Percentiles rank a stretch among this genome's conserved stretches.
phyloP scores from a whole-genome alignment of 2,113 vertebrate species.

The Pogonocichla stellata region DNA sequence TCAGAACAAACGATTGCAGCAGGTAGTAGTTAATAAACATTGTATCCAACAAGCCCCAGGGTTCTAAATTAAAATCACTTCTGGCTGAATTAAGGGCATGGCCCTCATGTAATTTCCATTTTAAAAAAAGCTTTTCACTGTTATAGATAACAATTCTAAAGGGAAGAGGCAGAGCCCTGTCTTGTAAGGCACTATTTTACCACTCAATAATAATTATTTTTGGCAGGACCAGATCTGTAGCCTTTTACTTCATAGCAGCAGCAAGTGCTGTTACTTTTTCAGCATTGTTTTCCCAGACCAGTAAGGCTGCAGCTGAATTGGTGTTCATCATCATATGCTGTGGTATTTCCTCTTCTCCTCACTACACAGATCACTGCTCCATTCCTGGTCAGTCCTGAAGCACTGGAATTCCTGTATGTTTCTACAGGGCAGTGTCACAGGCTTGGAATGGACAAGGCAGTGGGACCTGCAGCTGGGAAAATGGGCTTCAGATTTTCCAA shows the following conservation, averaged over 20 bases:
- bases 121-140: background rate
- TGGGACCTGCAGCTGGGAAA: background rate
- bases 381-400: background rate
- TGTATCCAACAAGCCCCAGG: background rate
- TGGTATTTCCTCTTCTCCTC: background rate
- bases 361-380: rapidly evolving
- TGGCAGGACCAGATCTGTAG: background rate
- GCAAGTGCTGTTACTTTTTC: background rate
- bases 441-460: background rate
- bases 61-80: background rate
- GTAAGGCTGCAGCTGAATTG: background rate
- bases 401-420: rapidly evolving
- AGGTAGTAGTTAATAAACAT: background rate
- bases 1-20: background rate
- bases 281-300: background rate
- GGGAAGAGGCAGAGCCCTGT: background rate
- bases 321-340: background rate
- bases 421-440: background rate
- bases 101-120: background rate
- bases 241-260: background rate
- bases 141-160: background rate
- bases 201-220: background rate
- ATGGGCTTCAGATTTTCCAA: background rate
- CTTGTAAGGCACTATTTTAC: background rate
- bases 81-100: background rate